Percentiles rank a stretch among this genome's conserved stretches.
Conservation (phyloP, 2,797 vertebrate species). For the Hylomyscus alleni region DNA sequence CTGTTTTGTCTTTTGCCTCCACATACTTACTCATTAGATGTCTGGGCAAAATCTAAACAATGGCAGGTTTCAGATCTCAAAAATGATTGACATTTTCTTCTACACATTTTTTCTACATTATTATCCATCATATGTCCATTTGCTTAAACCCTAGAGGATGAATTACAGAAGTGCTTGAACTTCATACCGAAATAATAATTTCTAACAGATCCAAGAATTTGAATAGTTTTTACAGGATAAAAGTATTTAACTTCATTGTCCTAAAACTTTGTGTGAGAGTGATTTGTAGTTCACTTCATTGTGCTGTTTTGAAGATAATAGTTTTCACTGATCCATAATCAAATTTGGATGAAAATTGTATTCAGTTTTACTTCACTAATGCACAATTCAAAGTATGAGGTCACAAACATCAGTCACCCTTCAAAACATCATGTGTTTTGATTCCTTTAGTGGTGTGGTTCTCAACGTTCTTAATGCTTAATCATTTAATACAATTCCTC, state of each 20-base stretch:
- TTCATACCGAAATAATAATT: not conserved
- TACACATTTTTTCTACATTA: not conserved
- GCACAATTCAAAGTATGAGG: not conserved
- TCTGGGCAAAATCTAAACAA: constrained; percentile 27
- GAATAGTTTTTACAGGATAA: not conserved
- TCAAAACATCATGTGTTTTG: not conserved
- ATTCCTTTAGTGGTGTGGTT: not conserved
- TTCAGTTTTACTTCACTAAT: not conserved
- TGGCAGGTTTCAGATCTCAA: not conserved
- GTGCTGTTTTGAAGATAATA: not conserved
- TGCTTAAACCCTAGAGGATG: not conserved
- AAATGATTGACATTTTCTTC: not conserved
- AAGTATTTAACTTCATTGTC: not conserved
- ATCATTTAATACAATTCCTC: not conserved
- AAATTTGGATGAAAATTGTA: not conserved
- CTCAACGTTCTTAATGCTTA: not conserved
- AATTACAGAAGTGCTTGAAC: not conserved
- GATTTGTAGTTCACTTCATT: not conserved
- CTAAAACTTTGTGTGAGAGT: not conserved
- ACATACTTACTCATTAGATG: not conserved
- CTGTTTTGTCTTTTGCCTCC: not conserved
- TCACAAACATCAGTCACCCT: not conserved
- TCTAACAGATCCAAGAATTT: not conserved
- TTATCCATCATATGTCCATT: not conserved
- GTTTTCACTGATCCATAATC: not conserved